These are phyloP conservation scores for Drosophila nebulosa DNA, from an alignment of 1,140 invertebrate species.

Conservation along the genomic window DNA sequence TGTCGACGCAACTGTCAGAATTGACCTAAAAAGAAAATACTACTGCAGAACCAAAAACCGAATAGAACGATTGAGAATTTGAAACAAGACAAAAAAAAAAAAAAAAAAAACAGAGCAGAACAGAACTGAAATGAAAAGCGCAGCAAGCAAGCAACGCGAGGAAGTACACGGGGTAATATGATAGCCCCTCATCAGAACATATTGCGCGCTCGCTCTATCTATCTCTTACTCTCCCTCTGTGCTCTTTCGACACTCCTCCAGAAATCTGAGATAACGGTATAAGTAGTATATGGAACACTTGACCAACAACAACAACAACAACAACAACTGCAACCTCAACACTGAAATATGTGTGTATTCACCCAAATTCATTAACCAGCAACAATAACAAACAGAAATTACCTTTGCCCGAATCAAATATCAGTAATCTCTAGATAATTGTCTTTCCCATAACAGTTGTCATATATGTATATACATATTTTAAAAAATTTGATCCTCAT, in stretches of 20 bases:
- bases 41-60: background rate
- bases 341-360: background rate
- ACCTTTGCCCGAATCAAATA: no score
- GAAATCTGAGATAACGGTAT: constrained; percentile 45
- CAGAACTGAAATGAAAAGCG: constrained; percentile 38
- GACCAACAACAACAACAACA: constrained; percentile 34
- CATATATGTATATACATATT: no score
- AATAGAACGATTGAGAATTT: constrained; percentile 8
- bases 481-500: no score
- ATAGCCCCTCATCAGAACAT: constrained; percentile 41
- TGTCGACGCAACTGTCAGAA: constrained; percentile 74
- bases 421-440: no score
- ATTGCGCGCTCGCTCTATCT: background rate
- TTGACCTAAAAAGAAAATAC: constrained; percentile 66
- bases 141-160: constrained; percentile 2
- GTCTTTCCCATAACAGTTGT: no score
- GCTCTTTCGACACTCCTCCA: background rate
- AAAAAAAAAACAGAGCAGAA: constrained; percentile 32
- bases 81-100: constrained; percentile 14
- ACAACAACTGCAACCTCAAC: background rate
- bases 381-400: no score
- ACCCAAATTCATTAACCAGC: constrained; percentile 12
- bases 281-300: constrained; percentile 30
- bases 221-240: background rate
- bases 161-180: constrained; percentile 35